Evolutionary conservation across 2,888 invertebrate species (phyloP).

Genomic region (Papilio protenor): DNA sequence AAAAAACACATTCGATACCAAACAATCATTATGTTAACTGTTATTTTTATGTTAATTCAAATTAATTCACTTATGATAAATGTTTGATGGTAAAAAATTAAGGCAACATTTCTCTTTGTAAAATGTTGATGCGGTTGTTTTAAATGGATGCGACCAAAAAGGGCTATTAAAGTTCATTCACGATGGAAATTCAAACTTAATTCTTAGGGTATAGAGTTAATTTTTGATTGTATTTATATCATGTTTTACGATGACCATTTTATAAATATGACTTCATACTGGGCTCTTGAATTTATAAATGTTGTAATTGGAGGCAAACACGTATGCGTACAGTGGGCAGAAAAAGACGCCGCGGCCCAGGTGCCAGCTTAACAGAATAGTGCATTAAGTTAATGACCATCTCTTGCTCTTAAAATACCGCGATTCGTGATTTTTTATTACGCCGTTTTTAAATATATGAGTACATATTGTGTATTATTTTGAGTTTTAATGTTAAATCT

Average conservation of each 20-base stretch:
- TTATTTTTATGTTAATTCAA: conserved; percentile 78
- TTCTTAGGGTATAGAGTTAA: conserved; percentile 44
- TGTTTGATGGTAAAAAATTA: conserved; percentile 66
- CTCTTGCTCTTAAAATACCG: conserved; percentile 57
- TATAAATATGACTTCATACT: conserved; percentile 70
- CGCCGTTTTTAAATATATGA: conserved; percentile 4
- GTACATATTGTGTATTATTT: not conserved
- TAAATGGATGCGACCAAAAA: conserved; percentile 65
- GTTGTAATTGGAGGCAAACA: conserved; percentile 71
- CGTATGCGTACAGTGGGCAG: conserved; percentile 62
- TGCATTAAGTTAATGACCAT: conserved; percentile 73
- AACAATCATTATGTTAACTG: conserved; percentile 72
- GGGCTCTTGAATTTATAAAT: conserved; percentile 68
- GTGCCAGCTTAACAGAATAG: conserved; percentile 73
- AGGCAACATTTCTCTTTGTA: conserved; percentile 71
- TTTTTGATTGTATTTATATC: conserved; percentile 45
- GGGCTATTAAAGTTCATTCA: conserved; percentile 54
- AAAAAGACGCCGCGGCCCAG: conserved; percentile 69
- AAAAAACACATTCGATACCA: conserved; percentile 58
- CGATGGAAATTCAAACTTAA: conserved; percentile 47
- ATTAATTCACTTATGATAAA: conserved; percentile 82
- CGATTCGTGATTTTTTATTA: conserved; percentile 2
- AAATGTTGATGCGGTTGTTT: conserved; percentile 69
- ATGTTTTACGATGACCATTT: conserved; percentile 62
- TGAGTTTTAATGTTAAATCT: not conserved